Evolutionary conservation across 1,140 invertebrate genomes (phyloP).

Genomic region (Procambarus clarkii): DNA sequence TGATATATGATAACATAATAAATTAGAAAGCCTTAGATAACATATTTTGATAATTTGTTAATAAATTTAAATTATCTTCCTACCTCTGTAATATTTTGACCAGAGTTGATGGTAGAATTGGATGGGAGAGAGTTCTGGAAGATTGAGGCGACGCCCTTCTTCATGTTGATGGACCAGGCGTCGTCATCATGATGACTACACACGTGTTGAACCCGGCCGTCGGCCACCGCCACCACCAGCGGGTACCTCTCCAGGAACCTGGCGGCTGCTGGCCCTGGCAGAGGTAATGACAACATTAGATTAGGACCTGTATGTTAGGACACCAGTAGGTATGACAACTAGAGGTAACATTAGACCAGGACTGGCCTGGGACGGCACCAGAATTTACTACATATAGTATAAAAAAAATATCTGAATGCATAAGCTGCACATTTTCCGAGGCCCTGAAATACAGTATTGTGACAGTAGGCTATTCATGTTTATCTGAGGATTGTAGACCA

Average conservation of each 20-base stretch:
- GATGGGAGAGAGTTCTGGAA: conserved; percentile 66
- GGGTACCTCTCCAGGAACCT: conserved; percentile 56
- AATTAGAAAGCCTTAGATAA: too few relatives aligned
- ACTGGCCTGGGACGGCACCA: too few relatives aligned
- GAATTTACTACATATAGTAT: too few relatives aligned
- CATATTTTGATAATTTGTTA: too few relatives aligned
- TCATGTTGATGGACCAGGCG: conserved; percentile 65
- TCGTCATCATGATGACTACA: conserved; percentile 62
- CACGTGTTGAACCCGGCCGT: conserved; percentile 59
- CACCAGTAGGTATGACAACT: background rate
- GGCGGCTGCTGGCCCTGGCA: background rate
- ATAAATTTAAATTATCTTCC: background rate
- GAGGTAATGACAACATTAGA: background rate
- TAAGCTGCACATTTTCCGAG: too few relatives aligned
- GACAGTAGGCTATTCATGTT: too few relatives aligned
- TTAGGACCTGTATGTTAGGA: too few relatives aligned
- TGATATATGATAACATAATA: too few relatives aligned
- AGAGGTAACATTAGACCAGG: too few relatives aligned
- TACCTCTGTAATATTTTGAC: conserved; percentile 55
- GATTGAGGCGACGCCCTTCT: conserved; percentile 66
- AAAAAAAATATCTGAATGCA: too few relatives aligned
- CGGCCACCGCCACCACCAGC: conserved; percentile 55
- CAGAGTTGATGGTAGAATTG: conserved; percentile 35
- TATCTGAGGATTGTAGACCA: too few relatives aligned
- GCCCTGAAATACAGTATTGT: too few relatives aligned